Base-by-base conservation (phyloP, 2,888 invertebrate species). In the Tineola bisselliella region DNA sequence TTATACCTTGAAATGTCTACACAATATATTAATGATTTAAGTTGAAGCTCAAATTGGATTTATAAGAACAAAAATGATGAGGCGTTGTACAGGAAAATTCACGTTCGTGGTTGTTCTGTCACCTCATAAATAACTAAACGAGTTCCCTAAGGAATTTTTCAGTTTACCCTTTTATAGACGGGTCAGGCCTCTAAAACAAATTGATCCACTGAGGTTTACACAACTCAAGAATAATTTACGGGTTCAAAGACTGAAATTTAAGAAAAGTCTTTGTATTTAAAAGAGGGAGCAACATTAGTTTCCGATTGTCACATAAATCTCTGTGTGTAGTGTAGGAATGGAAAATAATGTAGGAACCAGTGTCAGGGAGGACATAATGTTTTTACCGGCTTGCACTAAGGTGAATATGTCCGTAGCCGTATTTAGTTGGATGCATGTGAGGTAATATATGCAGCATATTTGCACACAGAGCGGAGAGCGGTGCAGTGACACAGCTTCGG, bases 131-230 rank as follows among this genome's bases (percentile, higher is more conserved):
- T 75, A 73, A 74, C 71, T 74, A 71, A 73, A 70, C 67, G 66
- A 66, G 65, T 63, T 66, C 76, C 71, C 74, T 59, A 64, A 75
- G 71, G 75, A 70, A 69, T 75, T 74, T 70, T 70, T 71, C 74
- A 73, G 72, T 71, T 70, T 72, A 69, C 73, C 71, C 73, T 77
- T 76, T 75, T 76, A 75, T 75, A 74, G 73, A 73, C 73, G 72
- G 71, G 71, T 67, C 71, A 18, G 73, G 74, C 70, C 74, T 74
- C 72, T 75, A 72, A 74, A 76, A 75, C 70, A 72, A 78, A 78
- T 76, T 75, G 75, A 71, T 72, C 77, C 74, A 65, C 66, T 63
- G 76, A 71, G 78, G 68, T 70, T 68, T 71, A 72, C 70, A 68
- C 65, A 69, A 70, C 70, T 70, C 69, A 70, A 70, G 73, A 70